Evolutionary conservation across 2,113 vertebrate genomes (phyloP).

Genomic region (Sardina pilchardus): DNA sequence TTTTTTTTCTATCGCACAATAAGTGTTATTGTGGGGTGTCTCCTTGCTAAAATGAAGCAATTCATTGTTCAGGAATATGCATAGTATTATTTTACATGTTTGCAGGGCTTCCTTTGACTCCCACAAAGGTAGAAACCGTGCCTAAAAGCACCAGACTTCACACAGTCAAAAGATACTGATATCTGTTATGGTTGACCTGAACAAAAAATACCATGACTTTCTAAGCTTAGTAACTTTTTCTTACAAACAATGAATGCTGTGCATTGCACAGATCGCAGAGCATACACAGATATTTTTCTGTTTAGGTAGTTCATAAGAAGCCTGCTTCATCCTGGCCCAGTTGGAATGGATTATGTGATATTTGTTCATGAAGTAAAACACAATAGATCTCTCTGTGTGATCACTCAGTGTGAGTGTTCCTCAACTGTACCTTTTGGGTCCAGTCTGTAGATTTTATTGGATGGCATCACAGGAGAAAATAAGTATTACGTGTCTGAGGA

Average conservation of each 20-base stretch:
- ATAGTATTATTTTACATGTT: neutral
- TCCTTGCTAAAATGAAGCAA: neutral
- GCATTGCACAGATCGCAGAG: neutral
- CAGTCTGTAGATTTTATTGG: neutral
- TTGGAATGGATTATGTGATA: neutral
- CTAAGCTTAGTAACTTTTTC: slow-evolving; percentile 3
- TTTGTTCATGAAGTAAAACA: neutral
- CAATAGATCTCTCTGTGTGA: neutral
- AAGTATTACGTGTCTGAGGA: too few relatives aligned
- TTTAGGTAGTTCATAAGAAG: neutral
- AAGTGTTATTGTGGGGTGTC: neutral
- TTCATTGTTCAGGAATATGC: neutral
- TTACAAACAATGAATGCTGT: neutral
- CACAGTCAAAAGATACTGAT: neutral
- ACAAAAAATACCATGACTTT: neutral
- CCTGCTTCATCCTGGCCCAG: neutral
- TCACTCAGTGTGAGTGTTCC: neutral
- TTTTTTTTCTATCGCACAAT: neutral
- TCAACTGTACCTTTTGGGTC: neutral
- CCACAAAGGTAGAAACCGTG: neutral
- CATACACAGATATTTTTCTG: neutral
- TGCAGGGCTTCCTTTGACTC: neutral
- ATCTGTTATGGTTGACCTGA: slow-evolving; percentile 1
- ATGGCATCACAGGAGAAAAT: neutral
- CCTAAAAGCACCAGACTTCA: neutral